Base-by-base conservation (phyloP, 2,888 invertebrate genomes). In the Andrena camellia region DNA sequence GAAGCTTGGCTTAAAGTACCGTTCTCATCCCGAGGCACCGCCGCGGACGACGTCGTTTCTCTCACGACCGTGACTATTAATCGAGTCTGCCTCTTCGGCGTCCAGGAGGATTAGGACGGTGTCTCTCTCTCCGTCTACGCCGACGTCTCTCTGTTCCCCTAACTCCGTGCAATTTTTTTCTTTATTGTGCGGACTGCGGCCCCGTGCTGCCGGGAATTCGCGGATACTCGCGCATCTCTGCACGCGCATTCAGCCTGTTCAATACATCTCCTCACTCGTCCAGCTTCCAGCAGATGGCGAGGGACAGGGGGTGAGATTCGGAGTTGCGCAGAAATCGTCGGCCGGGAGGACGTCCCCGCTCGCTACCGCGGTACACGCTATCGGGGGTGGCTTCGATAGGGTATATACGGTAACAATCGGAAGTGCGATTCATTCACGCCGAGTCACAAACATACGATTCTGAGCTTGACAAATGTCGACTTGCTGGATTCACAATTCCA, bases 201-300 rank as follows among this genome's bases (percentile, higher is more conserved):
- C 87, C 88, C 84, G 83, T 84, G 86, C 86, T 86, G 81, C 91
- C 90, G 90, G 91, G 90, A 92, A 89, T 90, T 91, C 90, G 88
- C 90, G 90, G 88, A 88, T 90, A 91, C 90, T 90, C 92, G 94
- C 94, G 94, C 94, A 94, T 90, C 92, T 90, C 90, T 88, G 89
- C 90, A 90, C 92, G 94, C 94, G 94, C 94, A 94, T 92, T 92
- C 90, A 91, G 91, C 89, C 93, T 93, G 94, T 94, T 94, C 94
- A 93, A 94, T 94, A 94, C 93, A 90, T 92, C 92, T 89, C 90
- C 74, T 84, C 86, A 85, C 90, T 92, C 86, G 86, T 91, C 83
- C 93, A 94, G 93, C 94, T 92, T 93, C 93, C 94, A 92, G 91
- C 90, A 94, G 94, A 93, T 93, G 94, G 94, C 93, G 90, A 86